Conservation (phyloP, 2,797 vertebrate species). For the Enteromius paludinosus region DNA sequence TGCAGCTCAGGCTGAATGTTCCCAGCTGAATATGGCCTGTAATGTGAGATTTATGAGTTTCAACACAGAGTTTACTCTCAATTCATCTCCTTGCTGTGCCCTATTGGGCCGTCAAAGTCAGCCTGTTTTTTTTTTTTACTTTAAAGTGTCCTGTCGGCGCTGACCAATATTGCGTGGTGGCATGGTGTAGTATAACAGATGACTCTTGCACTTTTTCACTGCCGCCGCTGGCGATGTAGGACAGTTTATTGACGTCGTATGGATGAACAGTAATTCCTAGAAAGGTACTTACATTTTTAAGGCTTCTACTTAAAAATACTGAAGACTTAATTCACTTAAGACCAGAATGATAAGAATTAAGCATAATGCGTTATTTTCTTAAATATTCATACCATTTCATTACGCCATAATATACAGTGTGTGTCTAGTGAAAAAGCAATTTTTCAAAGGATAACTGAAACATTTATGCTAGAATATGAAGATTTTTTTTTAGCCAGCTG, state of each 20-base stretch:
- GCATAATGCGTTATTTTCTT: constrained; percentile 38
- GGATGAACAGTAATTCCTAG: constrained; percentile 15
- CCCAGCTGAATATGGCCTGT: constrained; percentile 58
- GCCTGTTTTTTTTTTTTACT: constrained; percentile 57
- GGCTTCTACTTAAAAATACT: constrained; percentile 33
- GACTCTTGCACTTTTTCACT: constrained; percentile 62
- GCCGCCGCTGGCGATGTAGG: constrained; percentile 68
- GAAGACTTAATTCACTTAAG: constrained; percentile 69
- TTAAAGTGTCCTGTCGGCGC: constrained; percentile 61
- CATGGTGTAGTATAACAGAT: constrained; percentile 68
- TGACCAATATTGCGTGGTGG: constrained; percentile 55
- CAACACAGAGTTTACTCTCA: constrained; percentile 55
- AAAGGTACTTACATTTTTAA: constrained; percentile 39
- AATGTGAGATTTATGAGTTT: constrained; percentile 62
- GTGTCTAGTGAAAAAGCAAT: constrained; percentile 37
- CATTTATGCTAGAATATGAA: constrained; percentile 11
- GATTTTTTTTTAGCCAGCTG: neutral
- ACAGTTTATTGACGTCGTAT: constrained; percentile 62
- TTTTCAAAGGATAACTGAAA: constrained; percentile 24
- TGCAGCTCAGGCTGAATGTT: constrained; percentile 46
- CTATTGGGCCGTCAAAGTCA: constrained; percentile 57
- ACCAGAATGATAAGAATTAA: constrained; percentile 76
- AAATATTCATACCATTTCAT: constrained; percentile 38
- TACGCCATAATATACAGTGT: neutral
- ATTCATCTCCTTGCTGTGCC: constrained; percentile 52